Percentiles rank a stretch among this genome's conserved stretches.
Evolutionary conservation across 2,888 invertebrate species (phyloP).

Genomic region (Melanargia galathea): DNA sequence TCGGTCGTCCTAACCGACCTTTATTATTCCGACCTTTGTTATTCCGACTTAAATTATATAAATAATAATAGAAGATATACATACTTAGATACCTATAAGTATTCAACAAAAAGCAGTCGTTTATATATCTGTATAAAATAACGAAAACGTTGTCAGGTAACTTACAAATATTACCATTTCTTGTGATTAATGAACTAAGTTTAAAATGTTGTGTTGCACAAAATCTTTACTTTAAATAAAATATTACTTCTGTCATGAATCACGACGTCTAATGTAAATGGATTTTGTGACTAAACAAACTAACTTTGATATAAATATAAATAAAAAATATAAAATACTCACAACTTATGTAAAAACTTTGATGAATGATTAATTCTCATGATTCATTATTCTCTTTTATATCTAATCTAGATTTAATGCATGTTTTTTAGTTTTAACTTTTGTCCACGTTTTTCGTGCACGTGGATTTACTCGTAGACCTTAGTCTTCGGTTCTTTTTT

Average conservation of each 20-base stretch:
- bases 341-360: background rate
- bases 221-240: background rate
- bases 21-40: too few relatives aligned
- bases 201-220: conserved; percentile 7
- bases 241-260: background rate
- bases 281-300: background rate
- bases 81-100: too few relatives aligned
- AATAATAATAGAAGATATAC: too few relatives aligned
- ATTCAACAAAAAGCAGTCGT: background rate
- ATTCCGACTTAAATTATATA: too few relatives aligned
- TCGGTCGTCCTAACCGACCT: too few relatives aligned
- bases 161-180: conserved; percentile 9
- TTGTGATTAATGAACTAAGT: conserved; percentile 17
- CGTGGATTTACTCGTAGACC: background rate
- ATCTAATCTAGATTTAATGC: background rate
- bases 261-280: background rate
- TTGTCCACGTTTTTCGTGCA: background rate
- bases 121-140: background rate
- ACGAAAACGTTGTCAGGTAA: background rate
- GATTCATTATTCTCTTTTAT: background rate
- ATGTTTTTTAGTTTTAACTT: background rate
- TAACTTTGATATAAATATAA: too few relatives aligned
- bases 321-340: background rate
- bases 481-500: background rate
- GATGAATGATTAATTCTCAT: too few relatives aligned